Evolutionary conservation across 2,888 invertebrate species (phyloP).

Genomic region (Parnassius apollo): DNA sequence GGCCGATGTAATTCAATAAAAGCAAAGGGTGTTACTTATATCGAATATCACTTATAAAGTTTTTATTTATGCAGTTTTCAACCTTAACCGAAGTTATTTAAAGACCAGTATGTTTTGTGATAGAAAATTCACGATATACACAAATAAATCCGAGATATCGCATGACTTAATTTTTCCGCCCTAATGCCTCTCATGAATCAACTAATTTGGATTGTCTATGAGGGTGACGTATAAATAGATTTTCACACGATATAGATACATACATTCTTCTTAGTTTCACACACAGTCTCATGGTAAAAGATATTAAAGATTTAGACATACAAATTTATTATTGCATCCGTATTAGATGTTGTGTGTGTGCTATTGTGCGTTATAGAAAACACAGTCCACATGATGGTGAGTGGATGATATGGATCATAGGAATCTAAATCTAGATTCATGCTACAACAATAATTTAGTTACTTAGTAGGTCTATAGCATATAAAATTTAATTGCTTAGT

Average conservation of each 20-base stretch:
- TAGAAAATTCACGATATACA: slow-evolving; percentile 43
- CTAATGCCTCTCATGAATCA: slow-evolving; percentile 69
- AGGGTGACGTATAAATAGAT: slow-evolving; percentile 46
- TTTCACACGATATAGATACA: slow-evolving; percentile 53
- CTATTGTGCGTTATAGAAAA: too few relatives aligned
- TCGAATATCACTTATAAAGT: slow-evolving; percentile 19
- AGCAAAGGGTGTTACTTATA: slow-evolving; percentile 64
- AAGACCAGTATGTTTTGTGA: slow-evolving; percentile 20
- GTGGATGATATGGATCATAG: too few relatives aligned
- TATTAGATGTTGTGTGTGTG: too few relatives aligned
- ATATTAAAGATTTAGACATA: too few relatives aligned
- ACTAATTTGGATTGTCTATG: slow-evolving; percentile 51
- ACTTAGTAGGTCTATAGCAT: too few relatives aligned
- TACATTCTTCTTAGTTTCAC: slow-evolving; percentile 19
- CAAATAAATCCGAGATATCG: slow-evolving; percentile 53
- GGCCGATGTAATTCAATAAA: slow-evolving; percentile 58
- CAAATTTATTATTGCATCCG: too few relatives aligned
- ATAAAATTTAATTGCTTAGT: too few relatives aligned
- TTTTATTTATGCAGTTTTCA: slow-evolving; percentile 32
- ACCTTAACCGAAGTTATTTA: slow-evolving; percentile 32
- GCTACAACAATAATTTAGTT: too few relatives aligned
- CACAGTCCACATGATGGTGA: too few relatives aligned
- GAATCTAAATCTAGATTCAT: too few relatives aligned
- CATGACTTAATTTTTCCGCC: slow-evolving; percentile 74
- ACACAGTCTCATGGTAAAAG: not conserved